These are phyloP conservation scores for Sarcophaga subvicina DNA, from an alignment of 2,888 invertebrate species.

Conservation along the genomic window DNA sequence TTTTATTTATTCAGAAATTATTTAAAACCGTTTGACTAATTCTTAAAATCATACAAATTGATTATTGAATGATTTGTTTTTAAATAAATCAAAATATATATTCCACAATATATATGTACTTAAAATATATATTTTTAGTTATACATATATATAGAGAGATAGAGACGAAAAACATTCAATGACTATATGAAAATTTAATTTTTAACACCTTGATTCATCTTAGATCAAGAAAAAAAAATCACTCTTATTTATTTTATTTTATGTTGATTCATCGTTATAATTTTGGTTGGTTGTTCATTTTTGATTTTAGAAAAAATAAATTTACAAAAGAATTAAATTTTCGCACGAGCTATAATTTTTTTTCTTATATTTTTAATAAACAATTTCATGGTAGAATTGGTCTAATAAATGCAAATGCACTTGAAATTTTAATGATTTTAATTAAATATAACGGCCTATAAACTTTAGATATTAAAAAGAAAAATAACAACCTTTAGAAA, in stretches of 20 bases:
- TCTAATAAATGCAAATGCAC: not conserved
- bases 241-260: slow-evolving; percentile 9
- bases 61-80: slow-evolving; percentile 28
- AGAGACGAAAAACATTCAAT: slow-evolving; percentile 27
- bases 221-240: slow-evolving; percentile 18
- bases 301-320: not conserved
- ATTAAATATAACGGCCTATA: not conserved
- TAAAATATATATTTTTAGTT: not conserved
- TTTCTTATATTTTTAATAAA: slow-evolving; percentile 3
- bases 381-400: slow-evolving; percentile 8
- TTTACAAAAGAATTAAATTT: slow-evolving; percentile 5
- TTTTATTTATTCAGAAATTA: slow-evolving; percentile 19
- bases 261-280: slow-evolving; percentile 55
- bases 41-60: slow-evolving; percentile 22
- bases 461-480: too few relatives aligned
- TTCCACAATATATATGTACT: not conserved
- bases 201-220: slow-evolving; percentile 67
- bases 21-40: slow-evolving; percentile 60
- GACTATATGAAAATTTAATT: slow-evolving; percentile 54
- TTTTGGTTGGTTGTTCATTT: not conserved
- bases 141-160: not conserved
- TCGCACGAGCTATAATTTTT: slow-evolving; percentile 18
- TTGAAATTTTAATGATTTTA: not conserved
- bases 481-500: too few relatives aligned
- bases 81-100: not conserved